These are phyloP conservation scores for Valencia hispanica DNA, from an alignment of 2,797 vertebrate species.

Conservation along the genomic window DNA sequence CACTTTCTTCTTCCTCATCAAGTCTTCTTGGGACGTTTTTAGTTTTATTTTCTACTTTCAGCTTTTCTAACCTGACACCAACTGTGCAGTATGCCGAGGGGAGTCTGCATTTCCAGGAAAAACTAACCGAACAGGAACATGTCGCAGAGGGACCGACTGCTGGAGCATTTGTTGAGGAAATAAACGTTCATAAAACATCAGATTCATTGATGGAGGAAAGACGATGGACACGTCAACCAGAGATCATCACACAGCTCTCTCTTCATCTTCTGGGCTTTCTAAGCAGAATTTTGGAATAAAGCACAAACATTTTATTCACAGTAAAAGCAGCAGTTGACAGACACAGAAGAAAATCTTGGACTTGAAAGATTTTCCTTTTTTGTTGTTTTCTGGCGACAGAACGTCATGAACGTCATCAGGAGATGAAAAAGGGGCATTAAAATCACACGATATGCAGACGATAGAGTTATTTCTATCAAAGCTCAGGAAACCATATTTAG, in stretches of 20 bases:
- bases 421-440: neutral
- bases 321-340: neutral
- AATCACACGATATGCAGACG: neutral
- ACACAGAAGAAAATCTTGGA: neutral
- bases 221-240: neutral
- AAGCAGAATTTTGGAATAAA: neutral
- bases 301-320: neutral
- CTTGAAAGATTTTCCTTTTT: neutral
- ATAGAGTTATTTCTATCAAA: neutral
- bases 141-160: neutral
- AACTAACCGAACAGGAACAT: neutral
- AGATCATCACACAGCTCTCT: neutral
- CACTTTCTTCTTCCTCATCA: neutral
- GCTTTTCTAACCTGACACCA: neutral
- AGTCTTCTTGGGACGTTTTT: neutral
- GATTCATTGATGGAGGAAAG: neutral
- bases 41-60: neutral
- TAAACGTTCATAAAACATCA: neutral
- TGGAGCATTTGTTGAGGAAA: neutral
- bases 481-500: neutral
- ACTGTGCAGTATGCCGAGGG: neutral
- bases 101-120: neutral
- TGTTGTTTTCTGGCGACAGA: neutral
- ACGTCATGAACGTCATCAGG: conserved; percentile 18
- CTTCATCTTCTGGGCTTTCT: neutral